phyloP scores from a whole-genome alignment of 2,888 invertebrate genomes.

The Nephrocerus scutellatus region DNA sequence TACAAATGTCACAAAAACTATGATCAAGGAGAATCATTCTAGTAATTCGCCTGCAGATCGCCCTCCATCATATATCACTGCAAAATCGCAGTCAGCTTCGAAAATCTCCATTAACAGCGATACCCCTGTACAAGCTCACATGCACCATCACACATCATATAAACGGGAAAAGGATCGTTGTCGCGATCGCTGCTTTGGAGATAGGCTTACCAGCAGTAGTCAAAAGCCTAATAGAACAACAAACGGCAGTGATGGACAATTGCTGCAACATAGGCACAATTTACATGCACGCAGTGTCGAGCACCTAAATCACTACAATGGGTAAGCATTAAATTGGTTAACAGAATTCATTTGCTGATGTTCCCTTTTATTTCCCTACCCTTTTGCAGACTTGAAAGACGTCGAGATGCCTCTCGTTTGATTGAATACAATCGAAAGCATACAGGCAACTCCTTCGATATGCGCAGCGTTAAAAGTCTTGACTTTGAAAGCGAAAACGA shows the following conservation, averaged over 20 bases:
- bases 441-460: no score
- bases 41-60: constrained; percentile 26
- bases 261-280: constrained; percentile 32
- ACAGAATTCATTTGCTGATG: no score
- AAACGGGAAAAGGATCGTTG: constrained; percentile 39
- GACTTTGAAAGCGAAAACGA: constrained; percentile 73
- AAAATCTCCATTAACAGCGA: constrained; percentile 47
- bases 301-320: constrained; percentile 42
- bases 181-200: constrained; percentile 20
- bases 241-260: constrained; percentile 21
- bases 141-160: constrained; percentile 32
- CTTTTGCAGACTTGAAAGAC: constrained; percentile 32
- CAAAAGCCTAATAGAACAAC: constrained; percentile 18
- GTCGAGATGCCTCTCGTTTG: constrained; percentile 32
- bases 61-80: constrained; percentile 27
- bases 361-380: background rate
- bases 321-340: constrained; percentile 31
- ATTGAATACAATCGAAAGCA: constrained; percentile 32
- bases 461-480: constrained; percentile 62
- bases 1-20: constrained; percentile 41
- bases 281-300: constrained; percentile 44
- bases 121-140: constrained; percentile 34
- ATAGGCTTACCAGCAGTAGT: constrained; percentile 17
- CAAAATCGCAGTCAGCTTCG: constrained; percentile 43
- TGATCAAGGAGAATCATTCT: constrained; percentile 42